These are phyloP conservation scores for Oscheius sp. DNA, from an alignment of 1,140 invertebrate species.

Conservation along the genomic window DNA sequence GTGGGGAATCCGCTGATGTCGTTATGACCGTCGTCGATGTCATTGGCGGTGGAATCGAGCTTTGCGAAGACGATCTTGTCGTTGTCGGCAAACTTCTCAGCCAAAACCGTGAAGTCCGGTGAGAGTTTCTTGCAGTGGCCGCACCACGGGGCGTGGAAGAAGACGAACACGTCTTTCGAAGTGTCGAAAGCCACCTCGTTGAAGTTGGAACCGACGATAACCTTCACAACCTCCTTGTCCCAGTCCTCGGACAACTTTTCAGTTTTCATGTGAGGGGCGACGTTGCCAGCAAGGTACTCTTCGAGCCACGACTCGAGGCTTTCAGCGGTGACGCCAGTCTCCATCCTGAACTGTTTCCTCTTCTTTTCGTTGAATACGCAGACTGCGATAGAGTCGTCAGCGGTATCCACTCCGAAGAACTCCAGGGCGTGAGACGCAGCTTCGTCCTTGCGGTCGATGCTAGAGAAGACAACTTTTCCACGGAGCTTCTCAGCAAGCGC, in stretches of 20 bases:
- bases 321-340: background rate
- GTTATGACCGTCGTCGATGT: background rate
- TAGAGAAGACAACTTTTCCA: background rate
- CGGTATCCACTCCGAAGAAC: background rate
- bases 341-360: background rate
- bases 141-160: constrained; percentile 20
- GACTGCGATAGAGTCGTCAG: background rate
- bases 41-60: constrained; percentile 10
- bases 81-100: background rate
- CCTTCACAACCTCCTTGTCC: background rate
- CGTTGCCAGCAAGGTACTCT: background rate
- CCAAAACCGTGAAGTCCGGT: constrained; percentile 6
- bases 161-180: background rate
- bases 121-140: constrained; percentile 4
- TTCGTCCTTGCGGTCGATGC: constrained; percentile 6
- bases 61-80: constrained; percentile 10
- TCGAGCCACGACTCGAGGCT: background rate
- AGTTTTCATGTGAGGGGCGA: background rate
- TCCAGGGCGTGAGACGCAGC: background rate
- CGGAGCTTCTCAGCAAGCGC: background rate
- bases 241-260: constrained; percentile 1
- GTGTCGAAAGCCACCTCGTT: constrained; percentile 3
- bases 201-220: constrained; percentile 13
- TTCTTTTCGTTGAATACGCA: background rate
- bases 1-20: constrained; percentile 17